These are phyloP conservation scores for Drosophila kurseongensis DNA, from an alignment of 1,140 invertebrate genomes.

Conservation along the genomic window DNA sequence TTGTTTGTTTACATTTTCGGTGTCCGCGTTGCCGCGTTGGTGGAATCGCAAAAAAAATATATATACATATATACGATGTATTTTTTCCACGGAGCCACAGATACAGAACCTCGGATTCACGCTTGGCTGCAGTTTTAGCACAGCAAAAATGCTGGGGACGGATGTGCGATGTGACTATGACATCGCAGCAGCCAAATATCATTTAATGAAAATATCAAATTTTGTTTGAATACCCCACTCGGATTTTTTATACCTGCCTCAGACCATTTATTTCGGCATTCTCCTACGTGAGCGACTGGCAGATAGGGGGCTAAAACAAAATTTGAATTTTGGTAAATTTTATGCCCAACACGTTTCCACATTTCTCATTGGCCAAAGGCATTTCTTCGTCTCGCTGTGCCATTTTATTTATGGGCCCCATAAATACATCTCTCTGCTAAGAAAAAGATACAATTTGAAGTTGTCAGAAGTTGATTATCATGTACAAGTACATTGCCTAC, in stretches of 20 bases:
- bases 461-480: slow-evolving; percentile 57
- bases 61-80: neutral
- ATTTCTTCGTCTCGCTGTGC: slow-evolving; percentile 37
- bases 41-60: slow-evolving; percentile 33
- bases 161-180: slow-evolving; percentile 36
- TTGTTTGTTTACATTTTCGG: slow-evolving; percentile 58
- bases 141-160: slow-evolving; percentile 25
- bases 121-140: slow-evolving; percentile 52
- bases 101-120: slow-evolving; percentile 43
- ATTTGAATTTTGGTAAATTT: slow-evolving; percentile 51
- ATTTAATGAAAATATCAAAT: slow-evolving; percentile 55
- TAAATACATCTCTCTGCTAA: slow-evolving; percentile 65
- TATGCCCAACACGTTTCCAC: slow-evolving; percentile 71
- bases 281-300: slow-evolving; percentile 26
- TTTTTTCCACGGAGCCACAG: slow-evolving; percentile 9
- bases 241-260: slow-evolving; percentile 21
- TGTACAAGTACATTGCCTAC: slow-evolving; percentile 27
- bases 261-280: slow-evolving; percentile 28
- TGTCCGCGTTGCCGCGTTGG: slow-evolving; percentile 11
- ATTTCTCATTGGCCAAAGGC: slow-evolving; percentile 45
- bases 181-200: slow-evolving; percentile 43
- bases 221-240: slow-evolving; percentile 31
- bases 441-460: slow-evolving; percentile 44
- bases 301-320: slow-evolving; percentile 1
- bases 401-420: slow-evolving; percentile 73